Percentiles rank a stretch among this genome's conserved stretches.
Conservation (phyloP, 2,113 vertebrate genomes). For the Malurus alboscapulatus region DNA sequence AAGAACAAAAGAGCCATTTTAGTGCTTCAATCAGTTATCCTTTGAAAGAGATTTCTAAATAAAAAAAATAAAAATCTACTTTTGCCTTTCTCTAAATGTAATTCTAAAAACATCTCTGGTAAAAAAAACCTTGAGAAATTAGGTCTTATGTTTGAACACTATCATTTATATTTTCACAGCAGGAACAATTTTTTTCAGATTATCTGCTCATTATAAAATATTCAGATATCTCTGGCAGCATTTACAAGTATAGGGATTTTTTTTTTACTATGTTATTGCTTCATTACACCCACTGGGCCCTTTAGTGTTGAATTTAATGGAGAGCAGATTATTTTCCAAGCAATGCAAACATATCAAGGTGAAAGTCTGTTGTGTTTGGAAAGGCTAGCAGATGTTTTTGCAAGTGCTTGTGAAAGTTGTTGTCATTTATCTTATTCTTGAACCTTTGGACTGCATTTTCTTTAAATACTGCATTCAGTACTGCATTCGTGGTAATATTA, state of each 20-base stretch:
- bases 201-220: slow-evolving; percentile 45
- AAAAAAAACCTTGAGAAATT: not conserved
- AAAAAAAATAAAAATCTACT: not conserved
- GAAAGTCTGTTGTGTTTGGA: slow-evolving; percentile 29
- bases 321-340: slow-evolving; percentile 53
- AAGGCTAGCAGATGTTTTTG: slow-evolving; percentile 53
- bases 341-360: slow-evolving; percentile 47
- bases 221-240: slow-evolving; percentile 42
- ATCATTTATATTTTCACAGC: slow-evolving; percentile 42
- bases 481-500: not conserved
- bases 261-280: slow-evolving; percentile 33
- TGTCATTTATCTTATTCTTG: not conserved
- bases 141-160: not conserved
- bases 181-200: slow-evolving; percentile 52
- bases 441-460: not conserved
- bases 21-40: not conserved
- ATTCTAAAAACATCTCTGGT: not conserved
- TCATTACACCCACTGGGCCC: slow-evolving; percentile 56
- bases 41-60: not conserved
- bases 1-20: not conserved
- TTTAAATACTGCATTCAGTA: not conserved
- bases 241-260: slow-evolving; percentile 16
- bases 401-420: not conserved
- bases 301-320: slow-evolving; percentile 62
- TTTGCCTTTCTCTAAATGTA: not conserved